These are phyloP conservation scores for Stigmatopora nigra DNA, from an alignment of 2,113 vertebrate genomes.

Conservation along the genomic window DNA sequence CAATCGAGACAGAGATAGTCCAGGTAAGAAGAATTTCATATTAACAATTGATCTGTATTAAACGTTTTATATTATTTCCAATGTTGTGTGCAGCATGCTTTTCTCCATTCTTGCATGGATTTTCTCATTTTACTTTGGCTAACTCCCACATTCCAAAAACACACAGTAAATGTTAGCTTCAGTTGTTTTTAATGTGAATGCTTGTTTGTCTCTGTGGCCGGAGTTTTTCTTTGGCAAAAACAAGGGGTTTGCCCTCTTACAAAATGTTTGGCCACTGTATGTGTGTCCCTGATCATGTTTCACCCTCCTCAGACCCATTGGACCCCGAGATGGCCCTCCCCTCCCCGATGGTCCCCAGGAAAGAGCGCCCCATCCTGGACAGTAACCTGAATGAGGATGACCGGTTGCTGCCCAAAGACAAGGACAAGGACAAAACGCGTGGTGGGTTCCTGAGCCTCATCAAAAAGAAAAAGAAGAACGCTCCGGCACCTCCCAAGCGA, in stretches of 20 bases:
- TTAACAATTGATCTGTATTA: not conserved
- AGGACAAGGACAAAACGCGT: conserved; percentile 85
- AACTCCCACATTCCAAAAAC: too few relatives aligned
- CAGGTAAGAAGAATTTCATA: conserved; percentile 51
- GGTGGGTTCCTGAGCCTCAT: conserved; percentile 85
- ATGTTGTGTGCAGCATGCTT: not conserved
- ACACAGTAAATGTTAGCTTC: too few relatives aligned
- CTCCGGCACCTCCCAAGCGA: conserved; percentile 85
- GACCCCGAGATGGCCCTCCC: conserved; percentile 79
- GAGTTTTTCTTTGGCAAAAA: too few relatives aligned
- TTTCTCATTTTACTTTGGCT: not conserved
- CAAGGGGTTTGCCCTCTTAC: too few relatives aligned
- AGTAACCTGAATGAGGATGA: conserved; percentile 82
- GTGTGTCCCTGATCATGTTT: conserved; percentile 3
- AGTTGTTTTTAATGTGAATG: too few relatives aligned
- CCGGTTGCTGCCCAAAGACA: conserved; percentile 85
- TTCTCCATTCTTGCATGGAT: not conserved
- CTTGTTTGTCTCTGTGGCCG: too few relatives aligned
- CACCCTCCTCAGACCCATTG: conserved; percentile 67
- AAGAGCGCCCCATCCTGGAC: conserved; percentile 77
- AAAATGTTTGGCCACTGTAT: too few relatives aligned
- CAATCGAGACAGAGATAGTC: conserved; percentile 71
- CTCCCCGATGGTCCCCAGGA: conserved; percentile 83
- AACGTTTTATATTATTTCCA: not conserved
- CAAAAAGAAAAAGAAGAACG: conserved; percentile 95